Evolutionary conservation across 2,888 invertebrate genomes (phyloP), one percentile per base, ranked within the genome.

Genomic region (Allygus modestus): DNA sequence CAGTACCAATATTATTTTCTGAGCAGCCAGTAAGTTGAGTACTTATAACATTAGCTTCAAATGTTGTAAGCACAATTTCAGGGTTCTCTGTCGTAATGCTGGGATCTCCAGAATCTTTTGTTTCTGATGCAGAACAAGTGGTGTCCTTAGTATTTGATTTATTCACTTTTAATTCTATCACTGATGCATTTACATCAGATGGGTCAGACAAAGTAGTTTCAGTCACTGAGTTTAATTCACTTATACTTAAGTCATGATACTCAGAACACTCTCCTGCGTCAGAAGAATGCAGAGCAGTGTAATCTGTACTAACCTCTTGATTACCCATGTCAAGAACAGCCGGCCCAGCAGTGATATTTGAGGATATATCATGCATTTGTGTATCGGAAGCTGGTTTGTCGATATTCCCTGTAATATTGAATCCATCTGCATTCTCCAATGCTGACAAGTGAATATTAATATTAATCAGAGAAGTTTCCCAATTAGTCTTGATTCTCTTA

Each of bases 381-480:
- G 12, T 28, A 28, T 65, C 65, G 9, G 28, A 31, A 11, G 12
- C 65, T 65, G 15, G 26, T 65, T 65, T 65, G 9, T 26, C 28
- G 9, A 0, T 11, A 46, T 2, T 23, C 5, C 58, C 15, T 5
- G 7, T 12, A 15, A 31, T 31, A 28, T 17, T 65, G 4, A 17
- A 5, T 31, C 0, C n/a, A 31, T 71, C n/a, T 0, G 23, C 20
- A 20, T 71, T 71, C 31, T 71, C 41, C n/a, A 71, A 41, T n/a
- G 71, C 37, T 20, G 71, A 71, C n/a, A 71, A 41, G 23, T 71
- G 37, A 37, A 71, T 71, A 37, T 71, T 41, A 41, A 71, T 71
- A n/a, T 71, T 71, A 7, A 71, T 71, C 41, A 71, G 20, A 20
- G 71, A 71, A 11, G 41, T 37, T 71, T 71, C 71, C n/a, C n/a